Evolutionary conservation across 2,888 invertebrate genomes (phyloP).

Genomic region (Lordiphosa andalusiaca): DNA sequence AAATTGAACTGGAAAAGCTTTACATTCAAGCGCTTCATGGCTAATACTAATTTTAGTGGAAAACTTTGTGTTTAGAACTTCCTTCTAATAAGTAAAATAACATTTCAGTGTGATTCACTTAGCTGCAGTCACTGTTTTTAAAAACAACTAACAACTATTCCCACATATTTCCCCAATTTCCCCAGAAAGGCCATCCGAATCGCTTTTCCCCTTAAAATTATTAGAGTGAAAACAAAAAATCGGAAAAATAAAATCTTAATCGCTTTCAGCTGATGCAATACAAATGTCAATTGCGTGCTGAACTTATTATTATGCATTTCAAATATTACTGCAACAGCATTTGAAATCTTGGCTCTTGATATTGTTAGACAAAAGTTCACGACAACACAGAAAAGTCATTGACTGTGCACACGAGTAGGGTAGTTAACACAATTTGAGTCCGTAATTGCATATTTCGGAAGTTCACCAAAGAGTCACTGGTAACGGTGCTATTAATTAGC

Average conservation of each 20-base stretch:
- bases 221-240: too few species aligned
- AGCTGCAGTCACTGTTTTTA: too few species aligned
- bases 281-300: constrained; percentile 57
- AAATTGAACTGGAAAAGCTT: too few species aligned
- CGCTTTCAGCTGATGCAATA: constrained; percentile 60
- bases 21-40: too few species aligned
- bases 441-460: constrained; percentile 62
- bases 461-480: constrained; percentile 41
- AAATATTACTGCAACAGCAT: constrained; percentile 9
- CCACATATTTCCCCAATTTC: constrained; percentile 3
- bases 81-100: too few species aligned
- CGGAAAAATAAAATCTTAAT: constrained; percentile 24
- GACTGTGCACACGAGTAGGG: background rate
- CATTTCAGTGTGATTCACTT: too few species aligned
- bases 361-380: constrained; percentile 40
- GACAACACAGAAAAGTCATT: constrained; percentile 9
- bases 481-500: constrained; percentile 56
- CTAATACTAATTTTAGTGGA: too few species aligned
- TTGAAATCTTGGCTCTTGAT: too few species aligned
- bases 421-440: constrained; percentile 29
- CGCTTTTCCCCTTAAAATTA: background rate
- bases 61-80: too few species aligned
- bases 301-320: constrained; percentile 9
- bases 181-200: background rate
- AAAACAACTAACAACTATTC: too few species aligned